Evolutionary conservation across 1,140 invertebrate species (phyloP), one percentile per base, ranked within the genome.

Genomic region (Steinernema khuongi): DNA sequence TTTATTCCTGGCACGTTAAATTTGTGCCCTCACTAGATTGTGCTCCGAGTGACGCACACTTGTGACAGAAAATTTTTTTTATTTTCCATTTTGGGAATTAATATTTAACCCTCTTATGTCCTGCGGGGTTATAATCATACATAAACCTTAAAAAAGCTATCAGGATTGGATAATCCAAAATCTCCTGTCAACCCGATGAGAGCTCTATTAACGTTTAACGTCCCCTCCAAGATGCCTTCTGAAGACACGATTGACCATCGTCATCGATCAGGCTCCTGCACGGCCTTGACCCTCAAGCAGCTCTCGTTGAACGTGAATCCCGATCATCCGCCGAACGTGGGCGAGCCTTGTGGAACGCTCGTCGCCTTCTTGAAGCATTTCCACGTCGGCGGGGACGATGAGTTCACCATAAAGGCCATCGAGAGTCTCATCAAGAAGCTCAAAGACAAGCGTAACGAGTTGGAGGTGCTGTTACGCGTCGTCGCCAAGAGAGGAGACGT

Each of bases 401-500:
- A 74, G 75, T 74, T 74, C 41, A 22, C 0, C 18, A 71, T 31
- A 19, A 82, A 85, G 70, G 83, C 83, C 0, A 85, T 85, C 36
- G 83, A 85, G 74, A 85, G 85, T 67, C 68, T 85, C 22, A 78
- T 86, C 0, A 85, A 85, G 67, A 85, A 85, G 67, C 69, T 85
- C 68, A 85, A 91, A 89, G 94, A 97, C 87, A 96, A 96, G 86
- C 88, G 94, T 75, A 95, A 99, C 88, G 96, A 99, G 88, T 86
- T 99, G 78, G 96, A 99, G 86, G 94, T 93, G 79, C 88, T 99
- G 29, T 98, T 99, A 80, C 95, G 93, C 22, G 94, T 94, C 19
- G 96, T 99, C 44, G 97, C 94, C 18, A 97, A 60, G 50, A 14
- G 50, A 14, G 50, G 94, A 26, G 96, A 95, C 88, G 96, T 96